Conservation (phyloP, 2,888 invertebrate genomes). For the Aradus depressus region DNA sequence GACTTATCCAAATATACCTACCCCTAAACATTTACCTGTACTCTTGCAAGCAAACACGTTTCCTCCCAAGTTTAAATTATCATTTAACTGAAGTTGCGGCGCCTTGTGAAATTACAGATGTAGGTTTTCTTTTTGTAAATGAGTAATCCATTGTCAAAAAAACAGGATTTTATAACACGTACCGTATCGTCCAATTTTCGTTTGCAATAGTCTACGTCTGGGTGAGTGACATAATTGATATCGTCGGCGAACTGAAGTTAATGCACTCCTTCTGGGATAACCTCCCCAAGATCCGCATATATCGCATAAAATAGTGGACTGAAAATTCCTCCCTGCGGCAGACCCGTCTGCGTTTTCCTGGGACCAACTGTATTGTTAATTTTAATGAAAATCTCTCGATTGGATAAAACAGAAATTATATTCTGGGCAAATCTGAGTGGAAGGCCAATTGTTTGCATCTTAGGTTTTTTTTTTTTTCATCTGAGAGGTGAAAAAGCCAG, state of each 20-base stretch:
- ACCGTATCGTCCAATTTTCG: not conserved
- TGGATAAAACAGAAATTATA: not conserved
- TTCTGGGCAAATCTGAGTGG: not conserved
- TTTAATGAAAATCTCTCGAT: not conserved
- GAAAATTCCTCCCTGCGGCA: slow-evolving; percentile 1
- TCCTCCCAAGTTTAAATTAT: too few species aligned
- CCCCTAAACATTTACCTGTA: slow-evolving; percentile 3
- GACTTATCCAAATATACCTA: not conserved
- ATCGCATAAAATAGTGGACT: slow-evolving; percentile 1
- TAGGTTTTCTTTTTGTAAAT: not conserved
- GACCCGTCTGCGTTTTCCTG: not conserved
- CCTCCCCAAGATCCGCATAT: not conserved
- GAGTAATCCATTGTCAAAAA: not conserved
- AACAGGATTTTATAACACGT: not conserved
- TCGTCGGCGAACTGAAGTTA: slow-evolving; percentile 5
- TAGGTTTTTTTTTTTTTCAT: too few species aligned
- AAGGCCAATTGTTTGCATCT: not conserved
- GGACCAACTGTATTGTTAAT: not conserved
- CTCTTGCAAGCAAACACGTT: too few species aligned
- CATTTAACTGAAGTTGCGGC: not conserved
- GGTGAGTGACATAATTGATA: not conserved
- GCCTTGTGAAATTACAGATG: slow-evolving; percentile 1
- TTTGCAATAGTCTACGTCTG: not conserved
- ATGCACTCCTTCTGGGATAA: not conserved
- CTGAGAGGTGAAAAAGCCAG: too few species aligned